phyloP scores from a whole-genome alignment of 2,797 vertebrate genomes.

The Hydrolagus colliei region DNA sequence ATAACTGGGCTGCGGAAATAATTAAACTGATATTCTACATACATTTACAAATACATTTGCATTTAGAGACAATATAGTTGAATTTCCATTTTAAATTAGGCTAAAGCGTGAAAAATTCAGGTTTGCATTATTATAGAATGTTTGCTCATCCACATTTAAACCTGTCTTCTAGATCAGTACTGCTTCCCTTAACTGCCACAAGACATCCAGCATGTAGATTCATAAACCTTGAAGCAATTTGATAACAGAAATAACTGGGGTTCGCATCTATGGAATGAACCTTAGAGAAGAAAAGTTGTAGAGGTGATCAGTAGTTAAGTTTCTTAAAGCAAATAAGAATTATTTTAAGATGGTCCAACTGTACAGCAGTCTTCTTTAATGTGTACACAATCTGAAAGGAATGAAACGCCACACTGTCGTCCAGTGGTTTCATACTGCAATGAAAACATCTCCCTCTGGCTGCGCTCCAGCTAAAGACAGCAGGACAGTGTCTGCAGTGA shows the following conservation, averaged over 20 bases:
- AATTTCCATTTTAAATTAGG: too few species aligned
- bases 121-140: too few species aligned
- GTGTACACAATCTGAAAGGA: neutral
- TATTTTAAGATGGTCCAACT: neutral
- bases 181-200: neutral
- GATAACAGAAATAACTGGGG: neutral
- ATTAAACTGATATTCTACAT: too few species aligned
- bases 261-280: too few species aligned
- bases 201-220: neutral
- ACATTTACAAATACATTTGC: too few species aligned
- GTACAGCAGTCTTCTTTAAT: neutral
- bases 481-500: too few species aligned
- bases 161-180: neutral
- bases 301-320: neutral
- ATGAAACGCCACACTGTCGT: neutral
- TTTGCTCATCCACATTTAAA: too few species aligned
- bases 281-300: neutral
- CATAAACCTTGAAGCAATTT: neutral
- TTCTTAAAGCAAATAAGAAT: neutral
- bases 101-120: too few species aligned
- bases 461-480: neutral
- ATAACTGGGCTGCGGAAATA: too few species aligned
- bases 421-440: neutral
- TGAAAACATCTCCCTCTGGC: neutral
- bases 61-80: too few species aligned